A percentile compares a stretch with the other conserved stretches of the same genome.
These are phyloP conservation scores for Cotesia vestalis DNA, from an alignment of 1,140 invertebrate genomes.

Conservation along the genomic window DNA sequence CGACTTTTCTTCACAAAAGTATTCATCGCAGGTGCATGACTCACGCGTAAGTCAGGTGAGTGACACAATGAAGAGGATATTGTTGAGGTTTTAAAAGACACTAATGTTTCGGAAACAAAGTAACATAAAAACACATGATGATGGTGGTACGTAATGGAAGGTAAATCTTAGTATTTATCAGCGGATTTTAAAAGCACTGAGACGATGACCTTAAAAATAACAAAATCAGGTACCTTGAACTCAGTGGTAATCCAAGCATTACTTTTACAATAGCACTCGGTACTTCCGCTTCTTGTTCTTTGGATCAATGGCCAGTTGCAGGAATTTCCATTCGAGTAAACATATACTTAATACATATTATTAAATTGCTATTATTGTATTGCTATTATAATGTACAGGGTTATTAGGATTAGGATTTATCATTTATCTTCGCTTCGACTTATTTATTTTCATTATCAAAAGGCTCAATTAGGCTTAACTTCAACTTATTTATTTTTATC, in stretches of 20 bases:
- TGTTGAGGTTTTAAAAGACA: slow-evolving; percentile 4
- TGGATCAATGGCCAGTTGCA: too few relatives aligned
- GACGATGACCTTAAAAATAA: slow-evolving; percentile 3
- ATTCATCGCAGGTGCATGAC: background rate
- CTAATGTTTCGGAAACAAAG: background rate
- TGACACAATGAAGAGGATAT: slow-evolving; percentile 3
- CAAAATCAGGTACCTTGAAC: slow-evolving; percentile 16
- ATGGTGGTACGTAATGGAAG: background rate
- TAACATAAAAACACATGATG: background rate
- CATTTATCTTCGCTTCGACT: too few relatives aligned
- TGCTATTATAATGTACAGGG: too few relatives aligned
- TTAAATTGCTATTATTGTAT: too few relatives aligned
- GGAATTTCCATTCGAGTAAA: too few relatives aligned
- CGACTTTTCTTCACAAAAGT: slow-evolving; percentile 1
- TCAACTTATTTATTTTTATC: too few relatives aligned
- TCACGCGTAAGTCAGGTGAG: background rate
- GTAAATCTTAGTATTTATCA: background rate
- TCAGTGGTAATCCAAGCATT: slow-evolving; percentile 18
- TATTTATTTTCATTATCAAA: too few relatives aligned
- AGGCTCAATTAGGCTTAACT: too few relatives aligned
- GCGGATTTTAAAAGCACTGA: background rate
- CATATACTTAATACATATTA: too few relatives aligned
- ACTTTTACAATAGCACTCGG: background rate
- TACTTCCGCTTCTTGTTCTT: too few relatives aligned
- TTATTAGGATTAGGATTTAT: too few relatives aligned